These are phyloP conservation scores for Origma solitaria DNA, from an alignment of 2,113 vertebrate species.

Conservation along the genomic window DNA sequence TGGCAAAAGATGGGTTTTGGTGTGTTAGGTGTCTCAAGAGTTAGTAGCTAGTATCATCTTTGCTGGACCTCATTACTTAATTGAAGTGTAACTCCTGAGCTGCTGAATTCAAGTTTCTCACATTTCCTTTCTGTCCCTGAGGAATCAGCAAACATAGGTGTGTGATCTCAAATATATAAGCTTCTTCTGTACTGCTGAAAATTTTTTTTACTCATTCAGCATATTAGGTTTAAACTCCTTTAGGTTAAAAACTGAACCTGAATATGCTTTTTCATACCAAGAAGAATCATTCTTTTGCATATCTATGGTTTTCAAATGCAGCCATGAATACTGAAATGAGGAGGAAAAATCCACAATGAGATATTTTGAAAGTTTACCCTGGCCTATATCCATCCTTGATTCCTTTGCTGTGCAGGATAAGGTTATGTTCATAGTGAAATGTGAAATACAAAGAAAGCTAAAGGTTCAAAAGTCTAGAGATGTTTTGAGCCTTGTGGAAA, in stretches of 20 bases:
- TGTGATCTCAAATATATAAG: background rate
- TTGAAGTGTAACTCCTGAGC: background rate
- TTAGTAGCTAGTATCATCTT: background rate
- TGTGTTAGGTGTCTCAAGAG: background rate
- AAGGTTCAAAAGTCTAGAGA: background rate
- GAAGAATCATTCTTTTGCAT: background rate
- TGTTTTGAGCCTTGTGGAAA: background rate
- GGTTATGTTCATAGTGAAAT: background rate
- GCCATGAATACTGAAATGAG: background rate
- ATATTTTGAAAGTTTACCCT: constrained; percentile 8
- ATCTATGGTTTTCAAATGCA: constrained; percentile 31
- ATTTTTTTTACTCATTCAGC: background rate
- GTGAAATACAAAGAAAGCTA: background rate
- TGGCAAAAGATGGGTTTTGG: background rate
- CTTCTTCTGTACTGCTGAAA: background rate
- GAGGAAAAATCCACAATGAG: background rate
- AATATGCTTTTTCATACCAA: background rate
- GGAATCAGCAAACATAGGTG: background rate
- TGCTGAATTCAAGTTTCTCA: background rate
- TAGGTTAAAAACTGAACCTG: background rate
- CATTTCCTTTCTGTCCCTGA: background rate
- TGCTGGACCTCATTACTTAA: background rate
- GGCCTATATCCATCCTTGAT: background rate
- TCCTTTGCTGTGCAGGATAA: background rate
- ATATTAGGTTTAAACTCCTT: background rate